Evolutionary conservation across 2,113 vertebrate genomes (phyloP).

Genomic region (Notarius lentiginosus): DNA sequence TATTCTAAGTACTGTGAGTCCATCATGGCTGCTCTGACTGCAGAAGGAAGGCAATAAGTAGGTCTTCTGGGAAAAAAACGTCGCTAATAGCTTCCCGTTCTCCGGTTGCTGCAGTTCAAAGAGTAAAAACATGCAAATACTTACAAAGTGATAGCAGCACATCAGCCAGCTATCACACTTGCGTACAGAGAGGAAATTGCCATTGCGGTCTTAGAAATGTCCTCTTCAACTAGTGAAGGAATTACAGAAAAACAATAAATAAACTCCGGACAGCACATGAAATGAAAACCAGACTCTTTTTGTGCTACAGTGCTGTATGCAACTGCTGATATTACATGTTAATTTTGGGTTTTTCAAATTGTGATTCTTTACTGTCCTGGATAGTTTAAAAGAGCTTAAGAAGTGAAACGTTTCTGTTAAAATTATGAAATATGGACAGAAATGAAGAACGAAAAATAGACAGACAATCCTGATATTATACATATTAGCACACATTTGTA

Average conservation of each 20-base stretch:
- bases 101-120: conserved; percentile 16
- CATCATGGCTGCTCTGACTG: not conserved
- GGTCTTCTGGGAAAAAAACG: conserved; percentile 31
- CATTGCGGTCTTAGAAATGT: not conserved
- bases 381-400: not conserved
- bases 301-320: not conserved
- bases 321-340: not conserved
- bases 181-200: conserved; percentile 5
- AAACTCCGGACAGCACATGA: not conserved
- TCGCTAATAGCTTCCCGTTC: conserved; percentile 39
- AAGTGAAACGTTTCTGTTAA: not conserved
- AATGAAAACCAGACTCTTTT: not conserved
- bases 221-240: not conserved
- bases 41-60: conserved; percentile 19
- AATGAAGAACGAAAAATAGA: not conserved
- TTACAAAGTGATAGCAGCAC: conserved; percentile 18
- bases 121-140: conserved; percentile 17
- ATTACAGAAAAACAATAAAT: not conserved
- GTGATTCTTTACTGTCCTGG: not conserved
- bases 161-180: conserved; percentile 11
- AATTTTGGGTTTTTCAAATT: not conserved
- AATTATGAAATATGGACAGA: not conserved
- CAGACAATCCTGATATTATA: not conserved
- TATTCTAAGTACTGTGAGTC: not conserved
- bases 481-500: not conserved